Conservation (phyloP, 2,113 vertebrate genomes). For the Indri indri region DNA sequence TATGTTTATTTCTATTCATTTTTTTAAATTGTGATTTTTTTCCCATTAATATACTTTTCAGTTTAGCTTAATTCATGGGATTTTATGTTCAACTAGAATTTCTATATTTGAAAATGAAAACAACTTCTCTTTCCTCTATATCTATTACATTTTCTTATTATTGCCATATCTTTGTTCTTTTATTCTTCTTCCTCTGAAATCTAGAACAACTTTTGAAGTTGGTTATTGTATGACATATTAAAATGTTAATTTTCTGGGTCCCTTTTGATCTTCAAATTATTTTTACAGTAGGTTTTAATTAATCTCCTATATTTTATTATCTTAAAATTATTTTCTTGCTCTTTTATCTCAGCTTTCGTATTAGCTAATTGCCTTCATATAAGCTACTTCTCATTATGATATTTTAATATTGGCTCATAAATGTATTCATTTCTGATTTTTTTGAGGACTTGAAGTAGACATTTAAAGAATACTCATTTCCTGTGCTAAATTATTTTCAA, state of each 20-base stretch:
- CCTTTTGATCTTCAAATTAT: not conserved
- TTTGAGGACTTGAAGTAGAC: not conserved
- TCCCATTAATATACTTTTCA: not conserved
- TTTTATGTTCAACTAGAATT: not conserved
- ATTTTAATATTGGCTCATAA: not conserved
- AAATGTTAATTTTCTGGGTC: constrained; percentile 19
- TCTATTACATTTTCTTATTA: not conserved
- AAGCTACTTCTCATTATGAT: not conserved
- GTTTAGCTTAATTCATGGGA: not conserved
- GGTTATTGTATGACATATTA: not conserved
- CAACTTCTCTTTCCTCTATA: not conserved
- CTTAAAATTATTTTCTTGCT: not conserved
- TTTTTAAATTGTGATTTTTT: not conserved
- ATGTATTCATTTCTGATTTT: not conserved
- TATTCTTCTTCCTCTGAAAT: constrained; percentile 26
- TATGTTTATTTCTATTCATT: not conserved
- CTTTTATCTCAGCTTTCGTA: not conserved
- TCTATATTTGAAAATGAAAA: not conserved
- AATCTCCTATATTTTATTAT: not conserved
- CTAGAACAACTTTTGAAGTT: not conserved
- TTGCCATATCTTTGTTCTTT: not conserved
- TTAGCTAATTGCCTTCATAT: not conserved
- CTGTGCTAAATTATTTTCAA: constrained; percentile 36
- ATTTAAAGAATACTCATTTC: not conserved
- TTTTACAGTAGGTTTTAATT: constrained; percentile 23